Evolutionary conservation across 2,113 vertebrate genomes (phyloP).

Genomic region (Pipa parva): DNA sequence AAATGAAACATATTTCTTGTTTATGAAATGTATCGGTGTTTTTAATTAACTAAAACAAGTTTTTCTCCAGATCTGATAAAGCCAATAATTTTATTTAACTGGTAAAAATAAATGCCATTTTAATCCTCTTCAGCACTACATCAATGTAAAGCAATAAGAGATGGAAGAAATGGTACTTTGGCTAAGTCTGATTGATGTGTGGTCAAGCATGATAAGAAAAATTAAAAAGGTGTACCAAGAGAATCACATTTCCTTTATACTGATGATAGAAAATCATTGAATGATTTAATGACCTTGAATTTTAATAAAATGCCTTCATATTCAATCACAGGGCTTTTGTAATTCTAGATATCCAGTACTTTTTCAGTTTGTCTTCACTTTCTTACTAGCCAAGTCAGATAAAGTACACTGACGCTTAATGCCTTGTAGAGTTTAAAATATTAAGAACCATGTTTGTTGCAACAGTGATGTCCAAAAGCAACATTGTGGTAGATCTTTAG

Average conservation of each 20-base stretch:
- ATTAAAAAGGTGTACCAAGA: slow-evolving; percentile 42
- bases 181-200: slow-evolving; percentile 40
- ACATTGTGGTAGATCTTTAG: no score
- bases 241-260: slow-evolving; percentile 33
- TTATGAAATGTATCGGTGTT: neutral
- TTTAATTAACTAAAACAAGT: slow-evolving; percentile 24
- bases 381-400: neutral
- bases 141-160: slow-evolving; percentile 36
- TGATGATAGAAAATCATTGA: slow-evolving; percentile 36
- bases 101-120: slow-evolving; percentile 35
- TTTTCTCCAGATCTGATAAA: slow-evolving; percentile 27
- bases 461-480: no score
- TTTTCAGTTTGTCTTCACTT: neutral
- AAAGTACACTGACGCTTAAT: neutral
- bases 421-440: no score
- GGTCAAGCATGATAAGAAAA: slow-evolving; percentile 40
- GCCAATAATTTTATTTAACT: slow-evolving; percentile 38
- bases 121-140: slow-evolving; percentile 33
- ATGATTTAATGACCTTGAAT: slow-evolving; percentile 41
- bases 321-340: slow-evolving; percentile 29
- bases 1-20: neutral
- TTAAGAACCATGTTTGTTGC: no score
- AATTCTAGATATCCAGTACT: neutral
- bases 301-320: slow-evolving; percentile 42
- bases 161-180: slow-evolving; percentile 35